Evolutionary conservation across 2,797 vertebrate genomes (phyloP).

Genomic region (Picus viridis): DNA sequence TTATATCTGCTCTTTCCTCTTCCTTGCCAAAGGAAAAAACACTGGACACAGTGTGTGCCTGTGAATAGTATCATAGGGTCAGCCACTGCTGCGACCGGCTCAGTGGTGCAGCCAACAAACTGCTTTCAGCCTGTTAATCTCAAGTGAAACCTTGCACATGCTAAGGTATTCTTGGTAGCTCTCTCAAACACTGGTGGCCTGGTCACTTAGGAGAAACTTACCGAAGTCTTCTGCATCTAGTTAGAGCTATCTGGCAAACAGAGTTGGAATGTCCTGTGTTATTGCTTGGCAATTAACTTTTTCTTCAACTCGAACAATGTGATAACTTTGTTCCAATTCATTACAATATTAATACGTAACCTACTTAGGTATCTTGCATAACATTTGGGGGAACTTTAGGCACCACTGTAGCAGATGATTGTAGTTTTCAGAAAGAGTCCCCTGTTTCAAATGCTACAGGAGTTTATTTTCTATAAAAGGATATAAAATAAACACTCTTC

Average conservation of each 20-base stretch:
- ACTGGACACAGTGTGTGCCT: rapidly evolving
- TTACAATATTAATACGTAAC: not conserved
- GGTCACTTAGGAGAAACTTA: not conserved
- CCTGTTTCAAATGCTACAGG: not conserved
- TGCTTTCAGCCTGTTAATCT: not conserved
- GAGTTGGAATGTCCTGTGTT: not conserved
- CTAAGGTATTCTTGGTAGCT: not conserved
- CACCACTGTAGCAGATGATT: not conserved
- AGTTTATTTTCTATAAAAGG: not conserved
- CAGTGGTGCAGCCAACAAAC: not conserved
- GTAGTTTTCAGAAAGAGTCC: not conserved
- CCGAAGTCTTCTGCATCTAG: not conserved
- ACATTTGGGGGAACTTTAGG: not conserved
- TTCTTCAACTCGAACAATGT: not conserved
- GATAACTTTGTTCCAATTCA: not conserved
- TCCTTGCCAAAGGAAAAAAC: not conserved
- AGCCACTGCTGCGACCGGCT: rapidly evolving
- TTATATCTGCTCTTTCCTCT: not conserved
- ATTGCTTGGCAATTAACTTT: rapidly evolving
- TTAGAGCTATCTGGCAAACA: not conserved
- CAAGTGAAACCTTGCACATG: not conserved
- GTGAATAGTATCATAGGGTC: not conserved
- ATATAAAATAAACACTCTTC: not conserved
- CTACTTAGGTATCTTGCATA: not conserved
- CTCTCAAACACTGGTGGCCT: not conserved